Evolutionary conservation across 2,113 vertebrate genomes (phyloP).

Genomic region (Eublepharis macularius): DNA sequence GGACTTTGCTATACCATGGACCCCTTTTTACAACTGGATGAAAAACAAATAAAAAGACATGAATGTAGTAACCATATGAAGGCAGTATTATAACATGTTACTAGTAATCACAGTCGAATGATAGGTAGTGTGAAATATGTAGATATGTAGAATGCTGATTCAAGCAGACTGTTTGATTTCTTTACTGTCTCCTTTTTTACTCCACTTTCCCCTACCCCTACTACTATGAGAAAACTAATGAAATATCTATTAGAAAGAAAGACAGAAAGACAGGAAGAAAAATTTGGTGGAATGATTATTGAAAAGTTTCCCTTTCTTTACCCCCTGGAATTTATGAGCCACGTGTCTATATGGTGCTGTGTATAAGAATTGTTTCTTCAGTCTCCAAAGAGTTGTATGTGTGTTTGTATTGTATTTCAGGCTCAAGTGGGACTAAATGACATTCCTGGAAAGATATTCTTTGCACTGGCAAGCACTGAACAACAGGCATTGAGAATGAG

Average conservation of each 20-base stretch:
- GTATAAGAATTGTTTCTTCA: conserved; percentile 34
- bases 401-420: conserved; percentile 17
- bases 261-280: background rate
- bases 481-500: conserved; percentile 53
- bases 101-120: too few species aligned
- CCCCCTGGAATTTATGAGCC: conserved; percentile 5
- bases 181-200: too few species aligned
- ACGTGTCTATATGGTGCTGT: conserved; percentile 34
- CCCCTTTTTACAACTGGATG: too few species aligned
- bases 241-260: conserved; percentile 9
- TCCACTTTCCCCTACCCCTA: too few species aligned
- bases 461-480: conserved; percentile 48
- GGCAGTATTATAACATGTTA: too few species aligned
- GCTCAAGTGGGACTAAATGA: conserved; percentile 32
- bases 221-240: background rate
- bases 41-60: too few species aligned
- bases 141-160: too few species aligned
- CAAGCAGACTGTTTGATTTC: too few species aligned
- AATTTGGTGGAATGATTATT: background rate
- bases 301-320: conserved; percentile 18
- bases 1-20: too few species aligned
- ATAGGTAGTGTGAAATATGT: too few species aligned
- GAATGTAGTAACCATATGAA: too few species aligned
- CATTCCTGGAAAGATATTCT: conserved; percentile 46
- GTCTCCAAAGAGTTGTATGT: conserved; percentile 6